Base-by-base conservation (phyloP, 1,140 invertebrate genomes). In the Delia radicum region DNA sequence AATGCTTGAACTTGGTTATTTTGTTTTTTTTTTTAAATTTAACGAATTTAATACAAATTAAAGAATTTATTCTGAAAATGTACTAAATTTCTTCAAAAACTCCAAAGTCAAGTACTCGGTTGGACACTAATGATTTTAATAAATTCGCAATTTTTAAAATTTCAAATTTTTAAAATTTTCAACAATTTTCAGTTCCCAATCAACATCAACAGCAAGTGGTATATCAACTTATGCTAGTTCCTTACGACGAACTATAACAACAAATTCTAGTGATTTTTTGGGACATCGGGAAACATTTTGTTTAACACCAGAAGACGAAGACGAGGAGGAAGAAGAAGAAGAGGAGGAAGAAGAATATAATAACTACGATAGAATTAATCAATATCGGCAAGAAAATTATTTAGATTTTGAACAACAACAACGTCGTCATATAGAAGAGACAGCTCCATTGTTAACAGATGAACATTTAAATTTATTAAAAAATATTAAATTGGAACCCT, bases 221-320 rank as follows among this genome's bases (percentile, higher is more conserved):
- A 85, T 86, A 74, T 86, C 84, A 46, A 86, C 84, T 42, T 86
- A 86, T 77, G 84, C 84, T 78, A 86, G 84, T 81, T 86, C 84
- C 63, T 75, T 85, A n/a, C 78, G 80, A 79, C 81, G 81, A 76
- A 85, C 84, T 75, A 82, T 81, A 79, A 85, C 84, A 74, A 85
- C 82, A 79, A 85, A 85, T 82, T 84, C 84, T 75, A 85, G 84
- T 80, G 84, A 85, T 80, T 85, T 85, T 84, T 77, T 85, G 79
- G 84, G 81, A 77, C 84, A 85, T 80, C 81, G 84, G 78, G 84
- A 85, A 80, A 85, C 82, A 48, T 85, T 85, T 77, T 85, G 84
- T 79, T 78, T 85, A 42, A 79, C 84, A 62, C 84, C 84, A 42
- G 83, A 84, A 77, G 81, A 80, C 76, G 80, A 82, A 21, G 79